A percentile compares a stretch with the other conserved stretches of the same genome.
Evolutionary conservation across 2,888 invertebrate genomes (phyloP).

Genomic region (Clivina fossor): DNA sequence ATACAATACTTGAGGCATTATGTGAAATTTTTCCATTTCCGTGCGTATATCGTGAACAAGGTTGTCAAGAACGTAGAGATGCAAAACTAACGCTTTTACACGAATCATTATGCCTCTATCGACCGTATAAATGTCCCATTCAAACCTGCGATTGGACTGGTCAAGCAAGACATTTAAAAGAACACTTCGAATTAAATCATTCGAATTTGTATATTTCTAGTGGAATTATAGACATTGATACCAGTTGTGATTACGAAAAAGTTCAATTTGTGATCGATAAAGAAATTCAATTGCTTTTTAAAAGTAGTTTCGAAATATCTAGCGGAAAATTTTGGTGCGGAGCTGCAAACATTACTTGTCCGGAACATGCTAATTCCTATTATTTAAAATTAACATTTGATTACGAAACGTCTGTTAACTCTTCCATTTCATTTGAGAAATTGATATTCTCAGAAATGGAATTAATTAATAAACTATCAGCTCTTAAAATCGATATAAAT

Average conservation of each 20-base stretch:
- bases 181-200: conserved; percentile 1
- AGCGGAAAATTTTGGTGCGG: conserved; percentile 7
- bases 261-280: conserved; percentile 10
- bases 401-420: not conserved
- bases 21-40: conserved; percentile 23
- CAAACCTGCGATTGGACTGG: conserved; percentile 1
- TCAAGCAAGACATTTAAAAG: not conserved
- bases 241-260: conserved; percentile 10
- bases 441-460: not conserved
- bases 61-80: conserved; percentile 12
- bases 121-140: conserved; percentile 11
- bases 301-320: conserved; percentile 9
- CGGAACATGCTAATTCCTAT: conserved; percentile 2
- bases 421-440: not conserved
- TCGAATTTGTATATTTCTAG: not conserved
- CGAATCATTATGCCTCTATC: conserved; percentile 16
- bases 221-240: not conserved
- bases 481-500: not conserved
- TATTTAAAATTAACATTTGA: conserved; percentile 10
- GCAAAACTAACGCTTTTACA: conserved; percentile 9
- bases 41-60: conserved; percentile 6
- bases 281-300: conserved; percentile 10
- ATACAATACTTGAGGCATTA: conserved; percentile 16
- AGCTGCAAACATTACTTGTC: not conserved
- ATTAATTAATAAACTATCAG: conserved; percentile 7